Percentiles rank a stretch among this genome's conserved stretches.
These are phyloP conservation scores for Mycogona germanica DNA, from an alignment of 2,888 invertebrate genomes.

Conservation along the genomic window DNA sequence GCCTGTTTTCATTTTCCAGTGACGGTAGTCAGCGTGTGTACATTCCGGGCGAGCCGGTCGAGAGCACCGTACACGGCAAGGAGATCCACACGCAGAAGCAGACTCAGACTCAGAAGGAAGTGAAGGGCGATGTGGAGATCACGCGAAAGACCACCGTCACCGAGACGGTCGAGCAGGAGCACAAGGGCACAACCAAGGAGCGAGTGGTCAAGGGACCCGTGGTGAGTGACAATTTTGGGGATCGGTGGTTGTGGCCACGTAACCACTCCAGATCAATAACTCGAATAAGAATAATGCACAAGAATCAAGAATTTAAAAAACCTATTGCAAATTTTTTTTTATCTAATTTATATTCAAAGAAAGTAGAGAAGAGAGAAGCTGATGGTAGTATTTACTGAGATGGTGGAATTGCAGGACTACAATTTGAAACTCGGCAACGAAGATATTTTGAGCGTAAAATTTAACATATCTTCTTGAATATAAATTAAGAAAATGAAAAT, in stretches of 20 bases:
- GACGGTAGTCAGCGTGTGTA: not conserved
- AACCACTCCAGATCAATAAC: not conserved
- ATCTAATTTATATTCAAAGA: too few relatives aligned
- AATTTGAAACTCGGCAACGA: too few relatives aligned
- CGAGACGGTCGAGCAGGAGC: constrained; percentile 83
- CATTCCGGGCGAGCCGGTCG: constrained; percentile 52
- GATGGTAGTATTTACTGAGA: too few relatives aligned
- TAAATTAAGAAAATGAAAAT: too few relatives aligned
- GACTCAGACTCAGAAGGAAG: constrained; percentile 78
- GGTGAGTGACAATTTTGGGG: too few relatives aligned
- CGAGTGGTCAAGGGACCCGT: constrained; percentile 71
- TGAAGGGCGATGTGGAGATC: constrained; percentile 69
- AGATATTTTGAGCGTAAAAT: too few relatives aligned
- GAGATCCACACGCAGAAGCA: constrained; percentile 78
- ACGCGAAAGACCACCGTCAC: constrained; percentile 85
- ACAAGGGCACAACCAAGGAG: constrained; percentile 76
- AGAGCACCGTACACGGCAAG: constrained; percentile 74
- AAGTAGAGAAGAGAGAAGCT: too few relatives aligned
- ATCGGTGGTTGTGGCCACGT: not conserved
- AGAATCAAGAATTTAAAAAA: too few relatives aligned
- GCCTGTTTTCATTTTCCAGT: too few relatives aligned
- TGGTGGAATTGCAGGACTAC: too few relatives aligned
- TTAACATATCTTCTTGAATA: too few relatives aligned
- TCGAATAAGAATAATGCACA: too few relatives aligned
- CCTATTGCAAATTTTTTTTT: not conserved